phyloP scores from a whole-genome alignment of 2,113 vertebrate species.

The Oryzias curvinotus region DNA sequence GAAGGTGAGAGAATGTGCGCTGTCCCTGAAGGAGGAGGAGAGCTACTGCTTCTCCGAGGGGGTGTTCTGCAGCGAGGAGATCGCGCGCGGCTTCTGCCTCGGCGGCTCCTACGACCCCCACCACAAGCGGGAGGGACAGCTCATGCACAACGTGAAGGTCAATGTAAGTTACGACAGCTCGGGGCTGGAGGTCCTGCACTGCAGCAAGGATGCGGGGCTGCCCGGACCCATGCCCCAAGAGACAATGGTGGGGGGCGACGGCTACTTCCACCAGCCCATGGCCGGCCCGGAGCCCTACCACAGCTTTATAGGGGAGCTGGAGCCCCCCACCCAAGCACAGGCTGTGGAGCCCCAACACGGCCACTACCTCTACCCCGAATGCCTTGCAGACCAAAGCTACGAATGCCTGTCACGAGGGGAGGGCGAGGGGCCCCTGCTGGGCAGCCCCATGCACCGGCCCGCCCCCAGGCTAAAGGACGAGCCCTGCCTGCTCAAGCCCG shows the following conservation, averaged over 20 bases:
- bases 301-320: conserved; percentile 79
- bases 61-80: conserved; percentile 80
- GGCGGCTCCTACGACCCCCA: conserved; percentile 71
- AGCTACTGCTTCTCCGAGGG: conserved; percentile 79
- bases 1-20: conserved; percentile 80
- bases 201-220: conserved; percentile 74
- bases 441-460: conserved; percentile 71
- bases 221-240: conserved; percentile 71
- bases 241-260: conserved; percentile 69
- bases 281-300: conserved; percentile 76
- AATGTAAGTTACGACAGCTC: conserved; percentile 74
- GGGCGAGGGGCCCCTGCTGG: conserved; percentile 70
- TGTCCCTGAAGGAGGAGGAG: conserved; percentile 81
- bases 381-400: conserved; percentile 80
- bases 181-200: conserved; percentile 73
- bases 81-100: conserved; percentile 75
- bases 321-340: conserved; percentile 71
- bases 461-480: conserved; percentile 77
- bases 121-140: conserved; percentile 78
- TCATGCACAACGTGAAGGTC: conserved; percentile 76
- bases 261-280: conserved; percentile 77
- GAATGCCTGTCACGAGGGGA: conserved; percentile 81
- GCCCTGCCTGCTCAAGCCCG: conserved; percentile 66
- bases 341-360: conserved; percentile 74
- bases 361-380: conserved; percentile 82